A percentile compares a stretch with the other conserved stretches of the same genome.
Conservation (phyloP, 2,797 vertebrate genomes). For the Acanthopagrus latus region DNA sequence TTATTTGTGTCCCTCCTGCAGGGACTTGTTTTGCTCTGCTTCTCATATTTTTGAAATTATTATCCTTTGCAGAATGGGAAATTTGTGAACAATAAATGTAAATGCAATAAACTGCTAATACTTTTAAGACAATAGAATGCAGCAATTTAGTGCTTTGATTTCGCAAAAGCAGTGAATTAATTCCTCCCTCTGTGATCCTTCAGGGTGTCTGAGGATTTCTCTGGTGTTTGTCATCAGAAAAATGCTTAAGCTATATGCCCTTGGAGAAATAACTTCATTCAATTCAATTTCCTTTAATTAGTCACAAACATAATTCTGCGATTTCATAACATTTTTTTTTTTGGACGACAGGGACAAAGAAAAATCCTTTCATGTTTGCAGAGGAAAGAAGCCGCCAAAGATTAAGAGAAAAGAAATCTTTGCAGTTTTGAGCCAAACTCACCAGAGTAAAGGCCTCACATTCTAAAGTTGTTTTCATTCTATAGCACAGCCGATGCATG, state of each 20-base stretch:
- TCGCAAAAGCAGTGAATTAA: conserved; percentile 56
- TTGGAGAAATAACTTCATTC: conserved; percentile 79
- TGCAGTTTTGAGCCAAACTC: conserved; percentile 66
- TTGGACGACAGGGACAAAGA: conserved; percentile 34
- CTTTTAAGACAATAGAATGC: conserved; percentile 57
- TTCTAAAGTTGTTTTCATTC: conserved; percentile 65
- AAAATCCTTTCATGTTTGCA: conserved; percentile 69
- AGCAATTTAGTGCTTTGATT: conserved; percentile 67
- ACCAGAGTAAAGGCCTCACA: conserved; percentile 58
- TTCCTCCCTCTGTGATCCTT: conserved; percentile 71
- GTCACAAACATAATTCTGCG: conserved; percentile 75
- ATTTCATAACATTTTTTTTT: conserved; percentile 69
- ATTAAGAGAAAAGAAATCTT: conserved; percentile 69
- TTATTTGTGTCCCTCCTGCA: conserved; percentile 13
- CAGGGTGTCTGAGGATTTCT: conserved; percentile 64
- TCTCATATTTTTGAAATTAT: neutral
- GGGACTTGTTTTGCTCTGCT: conserved; percentile 22
- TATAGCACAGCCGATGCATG: conserved; percentile 64
- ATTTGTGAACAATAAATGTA: conserved; percentile 54
- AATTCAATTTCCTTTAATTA: conserved; percentile 83
- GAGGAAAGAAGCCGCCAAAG: conserved; percentile 55
- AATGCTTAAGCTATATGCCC: conserved; percentile 70
- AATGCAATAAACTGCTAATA: conserved; percentile 55
- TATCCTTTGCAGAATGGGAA: conserved; percentile 6
- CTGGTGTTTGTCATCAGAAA: conserved; percentile 76